Evolutionary conservation across 2,113 vertebrate genomes (phyloP).

Genomic region (Lycocorax pyrrhopterus): DNA sequence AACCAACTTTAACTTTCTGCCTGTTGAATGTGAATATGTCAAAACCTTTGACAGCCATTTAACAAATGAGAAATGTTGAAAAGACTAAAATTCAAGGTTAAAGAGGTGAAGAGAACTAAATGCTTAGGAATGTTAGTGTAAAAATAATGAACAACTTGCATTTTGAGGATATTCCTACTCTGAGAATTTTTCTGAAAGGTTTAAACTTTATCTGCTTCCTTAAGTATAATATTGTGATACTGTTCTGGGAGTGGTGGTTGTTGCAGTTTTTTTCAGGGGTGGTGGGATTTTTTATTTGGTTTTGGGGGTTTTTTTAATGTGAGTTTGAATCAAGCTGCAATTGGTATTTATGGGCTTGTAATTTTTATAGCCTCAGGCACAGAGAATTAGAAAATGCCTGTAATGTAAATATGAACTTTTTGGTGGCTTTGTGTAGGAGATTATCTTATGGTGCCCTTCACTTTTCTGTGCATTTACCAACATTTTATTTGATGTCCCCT

Average conservation of each 20-base stretch:
- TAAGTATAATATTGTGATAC: not conserved
- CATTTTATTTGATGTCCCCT: not conserved
- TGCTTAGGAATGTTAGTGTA: not conserved
- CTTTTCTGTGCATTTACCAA: not conserved
- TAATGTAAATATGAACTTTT: not conserved
- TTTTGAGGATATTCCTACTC: not conserved
- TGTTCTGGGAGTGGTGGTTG: not conserved
- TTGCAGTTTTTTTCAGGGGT: not conserved
- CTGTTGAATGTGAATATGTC: slow-evolving; percentile 43
- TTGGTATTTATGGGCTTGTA: not conserved
- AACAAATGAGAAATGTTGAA: not conserved
- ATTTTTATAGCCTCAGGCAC: not conserved
- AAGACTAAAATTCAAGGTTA: not conserved
- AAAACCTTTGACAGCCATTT: not conserved
- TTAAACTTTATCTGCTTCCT: not conserved
- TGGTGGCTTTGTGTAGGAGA: not conserved
- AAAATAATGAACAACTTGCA: not conserved
- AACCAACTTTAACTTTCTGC: slow-evolving; percentile 78
- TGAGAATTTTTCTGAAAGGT: not conserved
- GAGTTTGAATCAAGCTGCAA: not conserved
- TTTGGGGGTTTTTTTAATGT: not conserved
- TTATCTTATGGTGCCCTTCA: not conserved
- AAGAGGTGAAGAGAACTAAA: not conserved
- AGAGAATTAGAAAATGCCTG: not conserved
- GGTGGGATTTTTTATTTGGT: not conserved